Percentiles rank a stretch among this genome's conserved stretches.
These are phyloP conservation scores for Gibbula magus DNA, from an alignment of 2,888 invertebrate genomes.

Conservation along the genomic window DNA sequence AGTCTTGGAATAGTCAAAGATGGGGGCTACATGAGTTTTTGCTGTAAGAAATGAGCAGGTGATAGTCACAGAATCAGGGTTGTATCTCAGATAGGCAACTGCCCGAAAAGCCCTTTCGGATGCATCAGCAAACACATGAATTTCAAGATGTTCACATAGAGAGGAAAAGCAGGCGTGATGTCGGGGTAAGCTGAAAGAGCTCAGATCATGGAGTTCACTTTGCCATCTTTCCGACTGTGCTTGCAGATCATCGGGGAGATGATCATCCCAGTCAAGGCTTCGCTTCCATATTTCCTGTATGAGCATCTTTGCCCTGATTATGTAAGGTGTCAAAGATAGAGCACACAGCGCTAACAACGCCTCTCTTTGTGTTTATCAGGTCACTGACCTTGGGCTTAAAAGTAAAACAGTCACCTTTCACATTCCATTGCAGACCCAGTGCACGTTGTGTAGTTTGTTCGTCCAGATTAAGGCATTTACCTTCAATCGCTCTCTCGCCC, in stretches of 20 bases:
- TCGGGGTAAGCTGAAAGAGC: not conserved
- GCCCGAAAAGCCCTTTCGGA: constrained; percentile 3
- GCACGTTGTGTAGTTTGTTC: not conserved
- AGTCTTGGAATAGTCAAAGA: not conserved
- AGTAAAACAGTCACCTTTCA: not conserved
- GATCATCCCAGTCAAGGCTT: constrained; percentile 18
- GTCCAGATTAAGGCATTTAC: not conserved
- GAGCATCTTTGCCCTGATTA: not conserved
- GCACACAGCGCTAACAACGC: not conserved
- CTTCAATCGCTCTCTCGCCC: constrained; percentile 8
- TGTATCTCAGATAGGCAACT: not conserved
- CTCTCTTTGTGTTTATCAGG: not conserved
- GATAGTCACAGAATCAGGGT: not conserved
- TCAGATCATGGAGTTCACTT: not conserved
- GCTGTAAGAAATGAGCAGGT: constrained; percentile 1
- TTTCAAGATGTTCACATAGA: not conserved
- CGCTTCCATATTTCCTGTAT: not conserved
- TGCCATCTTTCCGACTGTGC: not conserved
- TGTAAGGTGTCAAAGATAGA: constrained; percentile 22
- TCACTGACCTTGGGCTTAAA: not conserved
- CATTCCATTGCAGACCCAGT: constrained; percentile 14
- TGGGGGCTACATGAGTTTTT: not conserved
- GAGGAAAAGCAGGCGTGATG: not conserved
- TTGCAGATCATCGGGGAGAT: not conserved
- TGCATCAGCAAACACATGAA: constrained; percentile 3